A percentile compares a stretch with the other conserved stretches of the same genome.
Conservation (phyloP, 2,797 vertebrate genomes). For the Cossypha dichroa region DNA sequence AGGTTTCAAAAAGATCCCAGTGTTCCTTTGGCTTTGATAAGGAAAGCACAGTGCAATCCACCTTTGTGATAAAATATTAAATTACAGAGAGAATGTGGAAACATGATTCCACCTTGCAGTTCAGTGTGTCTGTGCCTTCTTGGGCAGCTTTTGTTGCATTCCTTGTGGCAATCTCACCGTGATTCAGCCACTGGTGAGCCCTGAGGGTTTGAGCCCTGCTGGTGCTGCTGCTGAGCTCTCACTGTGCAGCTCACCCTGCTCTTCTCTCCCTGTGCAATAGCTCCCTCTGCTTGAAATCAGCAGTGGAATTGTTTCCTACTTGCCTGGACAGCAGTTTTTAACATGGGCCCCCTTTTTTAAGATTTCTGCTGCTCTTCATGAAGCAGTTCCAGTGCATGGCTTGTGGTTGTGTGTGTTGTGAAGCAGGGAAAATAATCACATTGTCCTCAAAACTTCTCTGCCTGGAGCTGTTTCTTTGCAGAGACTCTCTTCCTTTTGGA, state of each 20-base stretch:
- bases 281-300: slow-evolving; percentile 80
- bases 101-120: neutral
- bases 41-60: neutral
- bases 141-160: slow-evolving; percentile 29
- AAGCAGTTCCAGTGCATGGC: neutral
- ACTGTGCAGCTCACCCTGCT: neutral
- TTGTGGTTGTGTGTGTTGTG: rapidly evolving
- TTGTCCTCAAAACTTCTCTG: neutral
- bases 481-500: neutral
- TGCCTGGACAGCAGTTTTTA: neutral
- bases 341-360: neutral
- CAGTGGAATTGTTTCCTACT: slow-evolving; percentile 35
- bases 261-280: slow-evolving; percentile 74
- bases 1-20: neutral
- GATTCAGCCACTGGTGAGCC: neutral
- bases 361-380: neutral
- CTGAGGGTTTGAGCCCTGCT: neutral
- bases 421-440: neutral
- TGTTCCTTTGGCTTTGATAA: neutral
- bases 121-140: slow-evolving; percentile 23
- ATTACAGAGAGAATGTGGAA: neutral
- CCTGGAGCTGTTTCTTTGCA: neutral
- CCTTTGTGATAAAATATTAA: neutral
- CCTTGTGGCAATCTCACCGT: rapidly evolving
- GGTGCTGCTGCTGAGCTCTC: neutral